These are phyloP conservation scores for Penelope pileata DNA, from an alignment of 2,113 vertebrate species.

Conservation along the genomic window DNA sequence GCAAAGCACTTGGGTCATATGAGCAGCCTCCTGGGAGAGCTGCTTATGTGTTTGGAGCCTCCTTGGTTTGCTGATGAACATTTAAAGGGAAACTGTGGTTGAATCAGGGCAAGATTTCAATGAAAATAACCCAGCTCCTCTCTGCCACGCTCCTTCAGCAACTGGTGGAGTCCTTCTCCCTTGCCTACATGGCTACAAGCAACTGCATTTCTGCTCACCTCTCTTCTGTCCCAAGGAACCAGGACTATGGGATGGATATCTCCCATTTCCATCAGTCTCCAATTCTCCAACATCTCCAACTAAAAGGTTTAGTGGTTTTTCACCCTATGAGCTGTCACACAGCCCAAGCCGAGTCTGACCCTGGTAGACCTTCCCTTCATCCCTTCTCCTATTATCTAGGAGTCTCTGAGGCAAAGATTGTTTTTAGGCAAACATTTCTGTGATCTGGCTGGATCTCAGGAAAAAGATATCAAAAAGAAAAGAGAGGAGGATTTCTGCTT, in stretches of 20 bases:
- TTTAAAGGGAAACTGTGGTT: slow-evolving; percentile 19
- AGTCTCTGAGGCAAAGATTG: background rate
- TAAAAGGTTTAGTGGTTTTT: background rate
- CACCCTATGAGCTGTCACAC: background rate
- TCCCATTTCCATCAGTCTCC: background rate
- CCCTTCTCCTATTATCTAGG: background rate
- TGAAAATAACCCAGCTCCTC: background rate
- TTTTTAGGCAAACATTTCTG: background rate
- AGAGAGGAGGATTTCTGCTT: background rate
- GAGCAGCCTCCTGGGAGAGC: slow-evolving; percentile 24
- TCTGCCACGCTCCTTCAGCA: background rate
- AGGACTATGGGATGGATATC: background rate
- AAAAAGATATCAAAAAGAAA: background rate
- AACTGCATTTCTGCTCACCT: background rate
- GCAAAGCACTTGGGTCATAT: slow-evolving; percentile 57
- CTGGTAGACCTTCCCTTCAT: background rate
- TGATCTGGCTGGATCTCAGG: background rate
- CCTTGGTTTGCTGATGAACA: background rate
- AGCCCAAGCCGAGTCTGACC: background rate
- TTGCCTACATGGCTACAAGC: background rate
- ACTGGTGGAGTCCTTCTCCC: background rate
- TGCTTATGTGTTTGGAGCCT: slow-evolving; percentile 25
- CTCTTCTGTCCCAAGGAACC: background rate
- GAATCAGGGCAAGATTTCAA: background rate
- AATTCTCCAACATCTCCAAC: background rate